phyloP scores from a whole-genome alignment of 2,797 vertebrate species.

The Moxostoma hubbsi region DNA sequence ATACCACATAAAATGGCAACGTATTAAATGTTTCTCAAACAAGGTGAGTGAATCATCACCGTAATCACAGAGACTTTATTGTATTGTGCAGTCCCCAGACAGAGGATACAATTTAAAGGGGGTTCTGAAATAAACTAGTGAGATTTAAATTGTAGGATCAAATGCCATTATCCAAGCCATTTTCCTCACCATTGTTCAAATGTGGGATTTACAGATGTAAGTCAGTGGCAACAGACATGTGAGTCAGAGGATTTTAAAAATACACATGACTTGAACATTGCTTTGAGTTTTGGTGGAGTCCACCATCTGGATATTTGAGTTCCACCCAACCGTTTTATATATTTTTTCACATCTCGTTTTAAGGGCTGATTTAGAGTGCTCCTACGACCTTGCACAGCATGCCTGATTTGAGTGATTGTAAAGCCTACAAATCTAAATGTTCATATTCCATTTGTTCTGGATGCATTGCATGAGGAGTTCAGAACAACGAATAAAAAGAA shows the following conservation, averaged over 20 bases:
- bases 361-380: slow-evolving; percentile 13
- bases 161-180: slow-evolving; percentile 38
- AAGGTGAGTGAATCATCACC: slow-evolving; percentile 24
- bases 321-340: slow-evolving; percentile 37
- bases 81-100: slow-evolving; percentile 2
- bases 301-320: slow-evolving; percentile 27
- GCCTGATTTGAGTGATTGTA: not conserved
- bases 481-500: slow-evolving; percentile 17
- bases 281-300: slow-evolving; percentile 28
- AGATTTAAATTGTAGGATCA: slow-evolving; percentile 47
- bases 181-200: slow-evolving; percentile 52
- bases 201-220: slow-evolving; percentile 47
- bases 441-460: not conserved
- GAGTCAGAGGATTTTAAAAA: slow-evolving; percentile 54
- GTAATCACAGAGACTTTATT: slow-evolving; percentile 27
- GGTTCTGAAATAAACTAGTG: slow-evolving; percentile 36
- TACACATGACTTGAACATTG: slow-evolving; percentile 42
- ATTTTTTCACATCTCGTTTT: slow-evolving; percentile 6
- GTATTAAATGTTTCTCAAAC: slow-evolving; percentile 5
- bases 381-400: not conserved
- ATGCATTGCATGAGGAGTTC: slow-evolving; percentile 29
- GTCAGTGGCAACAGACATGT: slow-evolving; percentile 39
- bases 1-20: slow-evolving; percentile 17
- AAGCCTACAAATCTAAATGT: not conserved
- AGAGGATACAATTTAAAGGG: slow-evolving; percentile 30